phyloP scores from a whole-genome alignment of 2,797 vertebrate species.

The Hippocampus kuda region DNA sequence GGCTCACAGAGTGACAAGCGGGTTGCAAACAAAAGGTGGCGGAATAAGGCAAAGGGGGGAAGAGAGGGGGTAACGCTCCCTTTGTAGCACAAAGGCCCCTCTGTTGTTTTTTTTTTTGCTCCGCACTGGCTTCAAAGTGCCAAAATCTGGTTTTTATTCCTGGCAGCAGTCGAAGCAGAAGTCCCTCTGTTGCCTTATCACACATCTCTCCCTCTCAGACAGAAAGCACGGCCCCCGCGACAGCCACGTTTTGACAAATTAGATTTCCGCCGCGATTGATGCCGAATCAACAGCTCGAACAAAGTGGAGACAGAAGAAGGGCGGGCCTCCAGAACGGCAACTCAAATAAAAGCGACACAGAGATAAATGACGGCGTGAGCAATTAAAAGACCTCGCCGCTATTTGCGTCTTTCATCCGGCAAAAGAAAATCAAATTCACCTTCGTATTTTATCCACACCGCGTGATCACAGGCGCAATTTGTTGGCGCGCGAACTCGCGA shows the following conservation, averaged over 20 bases:
- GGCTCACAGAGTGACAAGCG: slow-evolving; percentile 45
- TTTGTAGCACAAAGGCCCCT: slow-evolving; percentile 63
- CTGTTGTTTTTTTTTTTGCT: slow-evolving; percentile 58
- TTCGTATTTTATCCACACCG: slow-evolving; percentile 52
- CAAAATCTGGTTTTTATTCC: slow-evolving; percentile 55
- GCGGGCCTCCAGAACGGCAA: slow-evolving; percentile 12
- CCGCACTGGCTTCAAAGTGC: slow-evolving; percentile 61
- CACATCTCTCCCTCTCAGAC: slow-evolving; percentile 64
- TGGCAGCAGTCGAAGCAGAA: slow-evolving; percentile 30
- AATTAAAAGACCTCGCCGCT: slow-evolving; percentile 29
- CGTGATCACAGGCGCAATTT: slow-evolving; percentile 62
- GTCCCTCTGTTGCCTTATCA: slow-evolving; percentile 57
- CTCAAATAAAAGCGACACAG: background rate
- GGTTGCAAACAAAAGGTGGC: slow-evolving; percentile 43
- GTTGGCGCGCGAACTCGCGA: slow-evolving; percentile 44
- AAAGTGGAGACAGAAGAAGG: slow-evolving; percentile 24
- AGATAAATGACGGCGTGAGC: slow-evolving; percentile 9
- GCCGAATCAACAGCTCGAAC: slow-evolving; percentile 53
- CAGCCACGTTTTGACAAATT: slow-evolving; percentile 59
- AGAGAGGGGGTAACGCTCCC: slow-evolving; percentile 50
- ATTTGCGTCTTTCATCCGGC: slow-evolving; percentile 25
- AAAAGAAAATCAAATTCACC: slow-evolving; percentile 19
- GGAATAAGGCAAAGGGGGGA: slow-evolving; percentile 48
- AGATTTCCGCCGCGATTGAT: slow-evolving; percentile 58
- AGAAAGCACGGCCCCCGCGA: slow-evolving; percentile 36